These are phyloP conservation scores for Folsomia candida DNA, from an alignment of 2,888 invertebrate species.

Conservation along the genomic window DNA sequence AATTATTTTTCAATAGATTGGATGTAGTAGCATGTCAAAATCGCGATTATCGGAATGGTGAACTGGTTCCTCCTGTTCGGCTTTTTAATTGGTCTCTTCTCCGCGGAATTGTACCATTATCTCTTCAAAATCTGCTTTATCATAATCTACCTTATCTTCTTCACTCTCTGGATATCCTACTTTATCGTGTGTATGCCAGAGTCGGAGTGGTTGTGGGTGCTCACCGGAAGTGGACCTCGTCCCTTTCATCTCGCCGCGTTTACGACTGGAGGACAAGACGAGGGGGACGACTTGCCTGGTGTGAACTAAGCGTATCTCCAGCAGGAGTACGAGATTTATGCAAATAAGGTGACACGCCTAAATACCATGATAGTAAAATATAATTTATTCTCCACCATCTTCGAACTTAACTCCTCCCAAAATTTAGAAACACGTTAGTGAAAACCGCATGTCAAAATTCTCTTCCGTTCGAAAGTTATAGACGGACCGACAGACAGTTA, in stretches of 20 bases:
- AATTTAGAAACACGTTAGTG: too few species aligned
- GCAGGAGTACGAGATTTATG: neutral
- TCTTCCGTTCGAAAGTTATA: too few species aligned
- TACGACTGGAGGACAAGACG: neutral
- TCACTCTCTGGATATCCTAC: constrained; percentile 36
- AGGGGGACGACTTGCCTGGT: neutral
- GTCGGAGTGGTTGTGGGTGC: constrained; percentile 37
- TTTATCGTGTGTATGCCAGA: constrained; percentile 40
- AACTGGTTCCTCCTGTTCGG: constrained; percentile 38
- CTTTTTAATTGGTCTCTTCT: constrained; percentile 36
- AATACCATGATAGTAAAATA: too few species aligned
- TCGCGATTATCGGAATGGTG: constrained; percentile 29
- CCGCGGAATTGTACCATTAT: constrained; percentile 38
- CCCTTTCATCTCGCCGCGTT: constrained; percentile 9
- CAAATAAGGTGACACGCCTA: neutral
- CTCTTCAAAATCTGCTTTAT: constrained; percentile 35
- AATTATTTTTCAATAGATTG: too few species aligned
- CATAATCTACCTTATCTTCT: constrained; percentile 32
- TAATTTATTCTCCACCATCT: too few species aligned
- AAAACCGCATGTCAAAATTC: too few species aligned
- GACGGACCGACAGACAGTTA: too few species aligned
- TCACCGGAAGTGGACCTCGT: constrained; percentile 34
- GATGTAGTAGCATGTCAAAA: too few species aligned
- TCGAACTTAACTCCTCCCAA: too few species aligned
- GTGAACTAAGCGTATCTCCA: neutral